Conservation (phyloP, 2,888 invertebrate genomes). For the Brassicogethes aeneus region DNA sequence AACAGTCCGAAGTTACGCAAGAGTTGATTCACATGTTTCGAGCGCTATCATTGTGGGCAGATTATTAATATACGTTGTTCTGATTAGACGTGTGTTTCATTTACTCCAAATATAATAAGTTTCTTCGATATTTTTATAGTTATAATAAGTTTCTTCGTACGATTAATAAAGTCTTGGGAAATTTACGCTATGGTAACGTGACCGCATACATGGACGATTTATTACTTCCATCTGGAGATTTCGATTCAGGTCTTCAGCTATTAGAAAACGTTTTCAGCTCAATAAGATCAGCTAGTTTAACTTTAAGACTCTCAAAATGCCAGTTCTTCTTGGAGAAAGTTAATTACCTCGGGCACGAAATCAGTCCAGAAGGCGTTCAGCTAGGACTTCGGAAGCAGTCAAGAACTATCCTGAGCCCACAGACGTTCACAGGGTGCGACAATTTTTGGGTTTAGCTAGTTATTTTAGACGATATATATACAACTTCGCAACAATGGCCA, state of each 20-base stretch:
- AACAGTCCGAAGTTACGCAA: too few species aligned
- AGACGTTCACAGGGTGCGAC: constrained; percentile 19
- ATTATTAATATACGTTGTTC: too few species aligned
- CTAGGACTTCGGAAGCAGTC: constrained; percentile 20
- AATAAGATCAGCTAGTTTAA: constrained; percentile 17
- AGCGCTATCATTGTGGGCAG: too few species aligned
- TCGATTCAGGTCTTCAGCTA: constrained; percentile 3
- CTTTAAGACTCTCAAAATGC: too few species aligned
- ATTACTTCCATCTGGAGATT: constrained; percentile 12
- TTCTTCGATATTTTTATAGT: too few species aligned
- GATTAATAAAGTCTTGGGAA: constrained; percentile 9
- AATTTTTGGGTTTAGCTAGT: constrained; percentile 20
- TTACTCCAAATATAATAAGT: too few species aligned
- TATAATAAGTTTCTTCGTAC: too few species aligned
- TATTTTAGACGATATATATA: constrained; percentile 25
- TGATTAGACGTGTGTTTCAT: too few species aligned
- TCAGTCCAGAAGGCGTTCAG: constrained; percentile 11
- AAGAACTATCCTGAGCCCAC: constrained; percentile 19
- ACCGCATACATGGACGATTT: constrained; percentile 15
- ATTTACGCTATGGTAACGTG: constrained; percentile 7
- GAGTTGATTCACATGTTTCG: too few species aligned
- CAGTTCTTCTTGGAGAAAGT: too few species aligned
- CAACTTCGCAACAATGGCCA: constrained; percentile 19
- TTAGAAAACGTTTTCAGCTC: constrained; percentile 5
- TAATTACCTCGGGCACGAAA: constrained; percentile 15